Conservation (phyloP, 2,888 invertebrate genomes). For the Tetragonisca angustula region DNA sequence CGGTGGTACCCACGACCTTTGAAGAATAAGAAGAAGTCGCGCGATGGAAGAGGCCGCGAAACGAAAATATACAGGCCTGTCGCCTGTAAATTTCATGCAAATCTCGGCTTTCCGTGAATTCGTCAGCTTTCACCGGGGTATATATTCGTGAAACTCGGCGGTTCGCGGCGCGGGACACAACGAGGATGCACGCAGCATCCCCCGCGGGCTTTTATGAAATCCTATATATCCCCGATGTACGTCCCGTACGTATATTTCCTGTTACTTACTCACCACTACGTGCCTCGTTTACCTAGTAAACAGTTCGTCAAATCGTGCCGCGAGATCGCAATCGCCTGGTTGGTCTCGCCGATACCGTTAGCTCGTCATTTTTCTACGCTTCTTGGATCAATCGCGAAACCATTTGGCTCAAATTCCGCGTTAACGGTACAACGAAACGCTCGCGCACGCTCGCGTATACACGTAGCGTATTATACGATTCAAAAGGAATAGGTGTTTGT, state of each 20-base stretch:
- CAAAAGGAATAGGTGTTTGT: not conserved
- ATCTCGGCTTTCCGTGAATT: slow-evolving; percentile 63
- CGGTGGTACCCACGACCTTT: slow-evolving; percentile 62
- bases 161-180: slow-evolving; percentile 29
- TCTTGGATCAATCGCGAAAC: not conserved
- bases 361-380: slow-evolving; percentile 27
- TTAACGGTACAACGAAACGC: not conserved
- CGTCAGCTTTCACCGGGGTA: slow-evolving; percentile 56
- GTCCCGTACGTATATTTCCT: not conserved
- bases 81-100: slow-evolving; percentile 76
- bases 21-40: slow-evolving; percentile 53
- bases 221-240: not conserved
- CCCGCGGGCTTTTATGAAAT: slow-evolving; percentile 19
- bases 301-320: slow-evolving; percentile 9
- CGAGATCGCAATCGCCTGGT: slow-evolving; percentile 22
- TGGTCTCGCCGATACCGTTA: slow-evolving; percentile 14
- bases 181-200: slow-evolving; percentile 39
- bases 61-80: slow-evolving; percentile 31
- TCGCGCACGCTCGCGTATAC: not conserved
- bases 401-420: not conserved
- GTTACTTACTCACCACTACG: slow-evolving; percentile 11
- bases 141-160: slow-evolving; percentile 33
- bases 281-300: not conserved
- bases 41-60: slow-evolving; percentile 27
- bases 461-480: not conserved